These are phyloP conservation scores for Patella caerulea DNA, from an alignment of 2,888 invertebrate species.

Conservation along the genomic window DNA sequence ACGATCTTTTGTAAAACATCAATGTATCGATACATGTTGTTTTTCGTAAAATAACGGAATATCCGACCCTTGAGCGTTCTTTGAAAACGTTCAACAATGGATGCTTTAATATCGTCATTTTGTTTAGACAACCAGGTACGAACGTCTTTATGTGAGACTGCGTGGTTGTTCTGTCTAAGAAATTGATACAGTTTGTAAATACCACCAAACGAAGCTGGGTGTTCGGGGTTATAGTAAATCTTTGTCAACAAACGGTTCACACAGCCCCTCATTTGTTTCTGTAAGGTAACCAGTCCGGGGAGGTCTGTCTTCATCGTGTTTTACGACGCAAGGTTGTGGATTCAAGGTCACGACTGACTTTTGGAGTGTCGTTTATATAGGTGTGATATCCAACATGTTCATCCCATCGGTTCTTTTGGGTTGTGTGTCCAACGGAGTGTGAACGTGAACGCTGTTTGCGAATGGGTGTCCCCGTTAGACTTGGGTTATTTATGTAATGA, in stretches of 20 bases:
- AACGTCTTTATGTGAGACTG: neutral
- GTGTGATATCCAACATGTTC: too few relatives aligned
- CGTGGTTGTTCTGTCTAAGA: neutral
- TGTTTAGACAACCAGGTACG: neutral
- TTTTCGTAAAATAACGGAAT: slow-evolving; percentile 31
- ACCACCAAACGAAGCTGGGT: too few relatives aligned
- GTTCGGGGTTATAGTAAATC: neutral
- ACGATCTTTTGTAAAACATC: slow-evolving; percentile 26
- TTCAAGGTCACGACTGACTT: too few relatives aligned
- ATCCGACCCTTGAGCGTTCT: slow-evolving; percentile 40
- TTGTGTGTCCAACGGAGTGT: too few relatives aligned
- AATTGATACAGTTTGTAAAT: neutral
- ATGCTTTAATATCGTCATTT: neutral
- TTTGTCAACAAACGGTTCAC: too few relatives aligned
- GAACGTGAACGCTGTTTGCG: too few relatives aligned
- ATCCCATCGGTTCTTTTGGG: too few relatives aligned
- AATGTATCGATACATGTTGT: slow-evolving; percentile 13
- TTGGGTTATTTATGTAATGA: neutral
- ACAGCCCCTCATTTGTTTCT: too few relatives aligned
- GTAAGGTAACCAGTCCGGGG: too few relatives aligned
- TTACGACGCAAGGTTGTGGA: neutral
- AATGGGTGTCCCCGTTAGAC: too few relatives aligned
- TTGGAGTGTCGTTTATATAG: too few relatives aligned
- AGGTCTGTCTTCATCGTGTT: too few relatives aligned
- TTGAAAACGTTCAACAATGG: slow-evolving; percentile 15